Evolutionary conservation across 2,113 vertebrate genomes (phyloP).

Genomic region (Crocuta crocuta): DNA sequence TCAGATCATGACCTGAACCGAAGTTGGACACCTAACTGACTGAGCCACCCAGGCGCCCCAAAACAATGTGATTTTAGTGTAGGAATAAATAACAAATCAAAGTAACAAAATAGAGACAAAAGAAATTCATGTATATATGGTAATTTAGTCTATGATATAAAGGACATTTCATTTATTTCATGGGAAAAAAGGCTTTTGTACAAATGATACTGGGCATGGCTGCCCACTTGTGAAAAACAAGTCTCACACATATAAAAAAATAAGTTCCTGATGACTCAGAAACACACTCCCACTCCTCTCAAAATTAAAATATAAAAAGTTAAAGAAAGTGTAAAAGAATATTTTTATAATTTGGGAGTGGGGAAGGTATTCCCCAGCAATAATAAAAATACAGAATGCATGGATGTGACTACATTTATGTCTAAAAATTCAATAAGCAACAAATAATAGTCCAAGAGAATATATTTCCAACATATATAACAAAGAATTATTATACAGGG

Average conservation of each 20-base stretch:
- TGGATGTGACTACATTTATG: neutral
- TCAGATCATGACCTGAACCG: too few relatives aligned
- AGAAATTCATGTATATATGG: neutral
- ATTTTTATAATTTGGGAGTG: neutral
- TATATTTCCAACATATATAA: neutral
- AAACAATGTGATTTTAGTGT: neutral
- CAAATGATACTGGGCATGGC: neutral
- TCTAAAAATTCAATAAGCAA: neutral
- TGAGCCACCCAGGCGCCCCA: too few relatives aligned
- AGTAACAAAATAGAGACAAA: neutral
- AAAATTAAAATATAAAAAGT: neutral
- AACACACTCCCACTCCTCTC: neutral
- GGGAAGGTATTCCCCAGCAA: neutral
- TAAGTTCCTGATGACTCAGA: neutral
- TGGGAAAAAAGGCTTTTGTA: neutral
- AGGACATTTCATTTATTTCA: neutral
- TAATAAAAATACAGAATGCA: neutral
- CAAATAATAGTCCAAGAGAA: neutral
- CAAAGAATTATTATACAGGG: neutral
- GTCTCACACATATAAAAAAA: neutral
- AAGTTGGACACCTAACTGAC: too few relatives aligned
- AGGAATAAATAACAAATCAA: neutral
- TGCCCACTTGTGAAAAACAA: neutral
- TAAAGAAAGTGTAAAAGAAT: neutral
- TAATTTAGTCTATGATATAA: neutral